These are phyloP conservation scores for Pelochelys cantorii DNA, from an alignment of 2,797 vertebrate genomes.

Conservation along the genomic window DNA sequence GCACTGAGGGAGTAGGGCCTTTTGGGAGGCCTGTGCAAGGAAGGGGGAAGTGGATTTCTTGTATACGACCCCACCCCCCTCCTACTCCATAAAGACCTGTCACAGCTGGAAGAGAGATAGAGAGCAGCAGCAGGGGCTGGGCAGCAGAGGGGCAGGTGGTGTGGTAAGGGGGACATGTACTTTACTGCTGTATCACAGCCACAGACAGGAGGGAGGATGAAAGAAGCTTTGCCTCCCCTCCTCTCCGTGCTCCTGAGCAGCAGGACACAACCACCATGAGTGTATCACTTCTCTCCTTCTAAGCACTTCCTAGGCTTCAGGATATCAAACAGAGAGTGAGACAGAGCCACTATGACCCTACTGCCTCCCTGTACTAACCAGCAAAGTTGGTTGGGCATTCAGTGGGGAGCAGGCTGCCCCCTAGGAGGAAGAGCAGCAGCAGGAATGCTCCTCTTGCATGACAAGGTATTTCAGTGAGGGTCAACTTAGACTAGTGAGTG, in stretches of 20 bases:
- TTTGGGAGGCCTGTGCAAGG: background rate
- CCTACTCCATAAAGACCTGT: background rate
- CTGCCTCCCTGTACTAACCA: background rate
- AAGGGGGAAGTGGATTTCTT: background rate
- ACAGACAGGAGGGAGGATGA: background rate
- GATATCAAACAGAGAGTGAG: background rate
- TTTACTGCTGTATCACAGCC: background rate
- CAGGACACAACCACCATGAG: background rate
- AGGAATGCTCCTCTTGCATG: rapidly evolving
- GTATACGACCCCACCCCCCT: background rate
- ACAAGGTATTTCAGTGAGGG: too few species aligned
- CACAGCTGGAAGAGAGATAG: background rate
- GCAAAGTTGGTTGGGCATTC: background rate
- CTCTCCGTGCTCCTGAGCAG: background rate
- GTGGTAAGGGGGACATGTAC: background rate
- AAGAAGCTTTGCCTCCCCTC: background rate
- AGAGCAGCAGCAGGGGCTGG: background rate
- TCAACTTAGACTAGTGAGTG: too few species aligned
- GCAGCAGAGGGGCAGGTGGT: background rate
- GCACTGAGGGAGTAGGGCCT: background rate
- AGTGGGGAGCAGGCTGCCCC: background rate
- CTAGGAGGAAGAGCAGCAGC: background rate
- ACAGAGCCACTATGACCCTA: background rate
- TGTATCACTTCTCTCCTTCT: background rate
- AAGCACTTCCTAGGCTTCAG: background rate